Evolutionary conservation across 2,113 vertebrate species (phyloP).

Genomic region (Sprattus sprattus): DNA sequence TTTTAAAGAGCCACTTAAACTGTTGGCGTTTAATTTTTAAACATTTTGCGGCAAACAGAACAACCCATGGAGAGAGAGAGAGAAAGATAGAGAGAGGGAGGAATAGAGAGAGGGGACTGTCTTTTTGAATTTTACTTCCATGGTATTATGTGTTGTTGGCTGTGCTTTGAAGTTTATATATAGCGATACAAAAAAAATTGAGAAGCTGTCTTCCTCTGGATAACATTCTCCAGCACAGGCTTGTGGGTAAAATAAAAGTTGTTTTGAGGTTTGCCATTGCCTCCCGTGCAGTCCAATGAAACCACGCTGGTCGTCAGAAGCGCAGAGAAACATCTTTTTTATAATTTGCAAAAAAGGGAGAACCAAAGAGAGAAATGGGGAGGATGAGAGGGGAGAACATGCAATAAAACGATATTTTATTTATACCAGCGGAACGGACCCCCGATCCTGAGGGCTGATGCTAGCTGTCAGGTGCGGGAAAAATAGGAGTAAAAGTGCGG

Average conservation of each 20-base stretch:
- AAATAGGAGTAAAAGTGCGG: slow-evolving; percentile 46
- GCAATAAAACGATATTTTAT: slow-evolving; percentile 61
- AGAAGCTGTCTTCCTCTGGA: background rate
- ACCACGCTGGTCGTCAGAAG: slow-evolving; percentile 42
- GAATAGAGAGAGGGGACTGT: background rate
- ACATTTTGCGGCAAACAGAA: slow-evolving; percentile 46
- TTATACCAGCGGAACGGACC: slow-evolving; percentile 55
- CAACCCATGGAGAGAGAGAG: background rate
- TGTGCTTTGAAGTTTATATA: slow-evolving; percentile 61
- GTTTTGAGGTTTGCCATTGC: slow-evolving; percentile 48
- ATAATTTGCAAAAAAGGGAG: slow-evolving; percentile 25
- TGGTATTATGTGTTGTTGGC: slow-evolving; percentile 51
- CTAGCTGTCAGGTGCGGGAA: slow-evolving; percentile 46
- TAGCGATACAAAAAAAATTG: slow-evolving; percentile 35
- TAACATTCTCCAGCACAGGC: slow-evolving; percentile 32
- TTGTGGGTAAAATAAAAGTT: slow-evolving; percentile 54
- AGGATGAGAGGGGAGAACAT: background rate
- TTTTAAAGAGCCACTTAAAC: slow-evolving; percentile 48
- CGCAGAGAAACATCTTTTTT: slow-evolving; percentile 29
- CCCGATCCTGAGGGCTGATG: slow-evolving; percentile 52
- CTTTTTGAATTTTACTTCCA: too few species aligned
- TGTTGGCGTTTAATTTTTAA: slow-evolving; percentile 55
- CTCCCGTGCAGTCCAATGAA: slow-evolving; percentile 47
- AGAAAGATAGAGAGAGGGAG: slow-evolving; percentile 9
- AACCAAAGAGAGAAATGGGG: background rate